phyloP scores from a whole-genome alignment of 2,888 invertebrate genomes.

The Shargacucullia verbasci region DNA sequence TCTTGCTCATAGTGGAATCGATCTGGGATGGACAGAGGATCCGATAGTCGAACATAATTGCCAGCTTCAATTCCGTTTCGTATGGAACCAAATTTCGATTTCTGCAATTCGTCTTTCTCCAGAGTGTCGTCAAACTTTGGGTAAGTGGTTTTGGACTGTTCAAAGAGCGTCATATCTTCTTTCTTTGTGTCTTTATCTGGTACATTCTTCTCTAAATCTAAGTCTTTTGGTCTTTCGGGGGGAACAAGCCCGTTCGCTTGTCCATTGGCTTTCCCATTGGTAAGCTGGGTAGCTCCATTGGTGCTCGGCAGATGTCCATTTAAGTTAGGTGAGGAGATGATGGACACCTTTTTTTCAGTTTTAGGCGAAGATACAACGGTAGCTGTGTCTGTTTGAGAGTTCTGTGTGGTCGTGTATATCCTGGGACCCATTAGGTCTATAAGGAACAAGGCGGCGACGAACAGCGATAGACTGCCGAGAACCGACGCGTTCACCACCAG shows the following conservation, averaged over 20 bases:
- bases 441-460: constrained; percentile 91
- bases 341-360: constrained; percentile 76
- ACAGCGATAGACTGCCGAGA: constrained; percentile 90
- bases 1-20: constrained; percentile 82
- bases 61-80: constrained; percentile 80
- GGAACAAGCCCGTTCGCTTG: constrained; percentile 63
- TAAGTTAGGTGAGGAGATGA: constrained; percentile 62
- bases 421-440: constrained; percentile 91
- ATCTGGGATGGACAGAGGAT: constrained; percentile 78
- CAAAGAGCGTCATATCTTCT: constrained; percentile 69
- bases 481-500: constrained; percentile 92
- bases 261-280: constrained; percentile 48
- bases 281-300: constrained; percentile 26
- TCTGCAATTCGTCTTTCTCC: constrained; percentile 75
- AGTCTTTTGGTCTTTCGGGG: constrained; percentile 77
- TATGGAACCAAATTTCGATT: constrained; percentile 84
- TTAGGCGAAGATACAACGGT: constrained; percentile 67
- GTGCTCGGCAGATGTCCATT: constrained; percentile 59
- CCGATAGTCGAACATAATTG: constrained; percentile 80
- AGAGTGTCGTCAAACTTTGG: constrained; percentile 71
- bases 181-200: constrained; percentile 63
- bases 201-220: constrained; percentile 73
- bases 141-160: constrained; percentile 69
- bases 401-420: constrained; percentile 79
- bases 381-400: constrained; percentile 77